These are phyloP conservation scores for Nomada ruficornis DNA, from an alignment of 2,888 invertebrate species.

Conservation along the genomic window DNA sequence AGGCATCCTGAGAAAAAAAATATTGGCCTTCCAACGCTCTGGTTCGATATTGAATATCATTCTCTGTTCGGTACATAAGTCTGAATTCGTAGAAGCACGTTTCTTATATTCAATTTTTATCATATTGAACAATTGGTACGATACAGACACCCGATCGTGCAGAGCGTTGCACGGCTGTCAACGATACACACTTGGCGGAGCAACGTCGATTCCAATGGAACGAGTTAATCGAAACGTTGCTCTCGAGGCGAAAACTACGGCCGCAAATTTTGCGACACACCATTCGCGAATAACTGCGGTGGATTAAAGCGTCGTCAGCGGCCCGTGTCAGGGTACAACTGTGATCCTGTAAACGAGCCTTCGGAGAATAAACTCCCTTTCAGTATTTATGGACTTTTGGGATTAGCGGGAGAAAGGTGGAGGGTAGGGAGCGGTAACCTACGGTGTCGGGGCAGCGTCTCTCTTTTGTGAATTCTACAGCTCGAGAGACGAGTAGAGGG, in stretches of 20 bases:
- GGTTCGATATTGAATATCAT: background rate
- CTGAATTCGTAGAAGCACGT: background rate
- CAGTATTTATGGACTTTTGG: conserved; percentile 73
- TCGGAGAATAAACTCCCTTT: conserved; percentile 71
- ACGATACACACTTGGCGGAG: background rate
- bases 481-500: conserved; percentile 24
- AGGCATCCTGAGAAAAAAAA: conserved; percentile 8
- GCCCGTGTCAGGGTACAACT: conserved; percentile 65
- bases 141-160: background rate
- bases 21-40: conserved; percentile 44
- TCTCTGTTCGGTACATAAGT: background rate
- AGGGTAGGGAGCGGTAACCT: conserved; percentile 34
- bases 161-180: background rate
- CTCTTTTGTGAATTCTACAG: conserved; percentile 63
- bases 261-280: conserved; percentile 57
- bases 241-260: conserved; percentile 45
- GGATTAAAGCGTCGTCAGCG: conserved; percentile 71
- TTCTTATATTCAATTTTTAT: background rate
- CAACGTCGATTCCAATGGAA: conserved; percentile 17
- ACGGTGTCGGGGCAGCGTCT: conserved; percentile 37
- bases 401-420: conserved; percentile 62
- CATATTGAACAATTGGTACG: background rate
- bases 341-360: conserved; percentile 72
- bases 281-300: conserved; percentile 32
- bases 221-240: conserved; percentile 55